Evolutionary conservation across 2,113 vertebrate species (phyloP).

Genomic region (Casuarius casuarius): DNA sequence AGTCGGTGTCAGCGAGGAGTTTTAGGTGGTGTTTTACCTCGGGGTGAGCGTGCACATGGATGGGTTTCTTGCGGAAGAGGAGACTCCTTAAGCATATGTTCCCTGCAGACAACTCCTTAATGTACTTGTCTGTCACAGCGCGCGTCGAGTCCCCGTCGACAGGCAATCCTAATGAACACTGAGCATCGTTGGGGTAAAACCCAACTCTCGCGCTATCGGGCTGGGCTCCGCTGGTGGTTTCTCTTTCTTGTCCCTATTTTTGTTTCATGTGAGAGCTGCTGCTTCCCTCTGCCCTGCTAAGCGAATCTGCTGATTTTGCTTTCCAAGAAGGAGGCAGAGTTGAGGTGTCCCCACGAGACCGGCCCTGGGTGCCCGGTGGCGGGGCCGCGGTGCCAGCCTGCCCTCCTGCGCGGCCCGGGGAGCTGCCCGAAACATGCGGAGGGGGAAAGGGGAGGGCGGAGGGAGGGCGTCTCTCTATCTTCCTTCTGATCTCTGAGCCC

Average conservation of each 20-base stretch:
- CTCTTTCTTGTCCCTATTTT: background rate
- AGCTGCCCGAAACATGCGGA: background rate
- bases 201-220: background rate
- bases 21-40: background rate
- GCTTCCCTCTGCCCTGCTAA: background rate
- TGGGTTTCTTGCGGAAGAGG: background rate
- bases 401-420: too few relatives aligned
- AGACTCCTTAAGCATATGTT: background rate
- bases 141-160: too few relatives aligned
- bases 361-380: background rate
- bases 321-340: background rate
- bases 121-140: background rate
- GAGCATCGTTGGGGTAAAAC: background rate
- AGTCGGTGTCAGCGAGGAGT: background rate
- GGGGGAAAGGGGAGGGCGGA: background rate
- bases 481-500: constrained; percentile 51
- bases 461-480: constrained; percentile 30
- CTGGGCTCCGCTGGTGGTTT: background rate
- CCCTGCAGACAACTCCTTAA: background rate
- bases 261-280: background rate
- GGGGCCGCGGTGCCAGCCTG: too few relatives aligned
- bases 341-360: background rate
- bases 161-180: too few relatives aligned
- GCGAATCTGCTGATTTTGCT: background rate
- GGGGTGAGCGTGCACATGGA: rapidly evolving